Conservation (phyloP, 2,797 vertebrate species). For the Lithobates pipiens region DNA sequence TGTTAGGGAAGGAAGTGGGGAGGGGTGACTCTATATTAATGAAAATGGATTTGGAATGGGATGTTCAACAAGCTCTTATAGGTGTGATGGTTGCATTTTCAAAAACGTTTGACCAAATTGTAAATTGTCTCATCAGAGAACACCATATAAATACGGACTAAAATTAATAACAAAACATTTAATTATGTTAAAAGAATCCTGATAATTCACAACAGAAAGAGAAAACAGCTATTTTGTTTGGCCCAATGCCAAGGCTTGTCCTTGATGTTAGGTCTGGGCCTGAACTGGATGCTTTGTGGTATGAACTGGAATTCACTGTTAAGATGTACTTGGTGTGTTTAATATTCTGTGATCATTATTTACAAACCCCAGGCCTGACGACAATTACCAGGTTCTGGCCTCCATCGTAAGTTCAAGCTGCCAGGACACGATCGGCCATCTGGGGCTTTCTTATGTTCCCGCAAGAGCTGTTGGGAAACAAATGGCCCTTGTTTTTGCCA, state of each 20-base stretch:
- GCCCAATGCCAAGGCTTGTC: not conserved
- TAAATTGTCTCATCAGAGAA: no score
- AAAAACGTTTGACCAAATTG: no score
- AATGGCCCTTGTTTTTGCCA: constrained; percentile 51
- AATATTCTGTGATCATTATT: constrained; percentile 41
- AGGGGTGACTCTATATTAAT: no score
- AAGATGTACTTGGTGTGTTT: not conserved
- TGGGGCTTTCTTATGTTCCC: constrained; percentile 50
- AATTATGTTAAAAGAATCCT: not conserved
- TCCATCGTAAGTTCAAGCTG: not conserved
- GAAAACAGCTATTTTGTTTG: not conserved
- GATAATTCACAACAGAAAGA: not conserved
- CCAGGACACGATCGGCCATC: constrained; percentile 44
- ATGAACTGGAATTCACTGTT: not conserved
- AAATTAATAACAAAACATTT: not conserved
- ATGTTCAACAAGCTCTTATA: no score
- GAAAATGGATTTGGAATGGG: no score
- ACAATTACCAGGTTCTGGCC: constrained; percentile 28
- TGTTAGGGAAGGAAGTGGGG: no score
- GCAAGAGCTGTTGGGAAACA: constrained; percentile 46
- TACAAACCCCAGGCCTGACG: constrained; percentile 30
- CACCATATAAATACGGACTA: no score
- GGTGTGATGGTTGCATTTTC: no score
- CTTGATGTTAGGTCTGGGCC: not conserved
- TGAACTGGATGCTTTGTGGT: not conserved